Evolutionary conservation across 1,140 invertebrate species (phyloP).

Genomic region (Drosophila chauvacae): DNA sequence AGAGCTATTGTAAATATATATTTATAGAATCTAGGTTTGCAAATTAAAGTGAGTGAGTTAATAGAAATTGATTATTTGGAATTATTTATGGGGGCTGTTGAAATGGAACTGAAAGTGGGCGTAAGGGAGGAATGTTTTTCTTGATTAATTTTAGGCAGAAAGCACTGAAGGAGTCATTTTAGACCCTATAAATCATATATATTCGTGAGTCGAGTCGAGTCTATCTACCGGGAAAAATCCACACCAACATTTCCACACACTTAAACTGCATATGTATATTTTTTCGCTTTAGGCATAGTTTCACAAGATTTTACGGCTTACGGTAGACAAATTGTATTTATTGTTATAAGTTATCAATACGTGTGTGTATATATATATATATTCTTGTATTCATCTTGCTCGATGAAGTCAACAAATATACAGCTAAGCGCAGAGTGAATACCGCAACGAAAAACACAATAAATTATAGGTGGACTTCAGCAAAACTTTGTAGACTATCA

Average conservation of each 20-base stretch:
- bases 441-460: conserved; percentile 17
- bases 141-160: too few relatives aligned
- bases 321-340: conserved; percentile 38
- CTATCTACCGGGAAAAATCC: not conserved
- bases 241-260: not conserved
- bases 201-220: too few relatives aligned
- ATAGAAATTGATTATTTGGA: not conserved
- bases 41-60: conserved; percentile 50
- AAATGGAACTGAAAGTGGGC: not conserved
- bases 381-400: conserved; percentile 28
- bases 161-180: too few relatives aligned
- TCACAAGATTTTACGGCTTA: conserved; percentile 36
- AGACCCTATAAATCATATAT: too few relatives aligned
- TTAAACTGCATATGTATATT: conserved; percentile 30
- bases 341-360: conserved; percentile 39
- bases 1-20: conserved; percentile 68
- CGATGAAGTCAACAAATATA: conserved; percentile 49
- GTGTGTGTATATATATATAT: conserved; percentile 20
- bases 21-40: conserved; percentile 62
- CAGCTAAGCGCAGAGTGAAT: conserved; percentile 40
- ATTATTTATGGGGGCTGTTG: not conserved
- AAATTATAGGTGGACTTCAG: conserved; percentile 64
- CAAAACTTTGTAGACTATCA: conserved; percentile 72
- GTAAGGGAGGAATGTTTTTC: too few relatives aligned
- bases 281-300: conserved; percentile 31